phyloP scores from a whole-genome alignment of 2,888 invertebrate genomes.

The Laothoe populi region DNA sequence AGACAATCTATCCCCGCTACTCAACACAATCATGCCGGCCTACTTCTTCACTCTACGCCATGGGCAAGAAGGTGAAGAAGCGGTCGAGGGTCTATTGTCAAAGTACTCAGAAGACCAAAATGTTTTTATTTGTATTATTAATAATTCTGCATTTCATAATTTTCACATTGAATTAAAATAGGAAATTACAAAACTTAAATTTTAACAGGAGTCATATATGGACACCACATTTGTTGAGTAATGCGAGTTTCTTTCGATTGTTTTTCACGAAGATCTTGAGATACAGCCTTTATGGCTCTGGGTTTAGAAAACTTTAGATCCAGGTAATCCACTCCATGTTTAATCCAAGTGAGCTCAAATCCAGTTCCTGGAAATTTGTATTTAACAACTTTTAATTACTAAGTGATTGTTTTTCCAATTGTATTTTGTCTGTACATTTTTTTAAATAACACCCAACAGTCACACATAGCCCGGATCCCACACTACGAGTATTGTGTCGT shows the following conservation, averaged over 20 bases:
- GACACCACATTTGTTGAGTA: slow-evolving; percentile 72
- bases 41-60: no score
- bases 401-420: no score
- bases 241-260: slow-evolving; percentile 41
- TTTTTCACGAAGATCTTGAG: slow-evolving; percentile 45
- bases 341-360: slow-evolving; percentile 55
- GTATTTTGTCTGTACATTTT: no score
- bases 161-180: neutral
- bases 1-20: no score
- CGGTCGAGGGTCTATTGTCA: no score
- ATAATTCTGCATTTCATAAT: neutral
- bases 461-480: no score
- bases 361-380: slow-evolving; percentile 48
- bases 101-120: no score
- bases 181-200: neutral
- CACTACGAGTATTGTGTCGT: no score
- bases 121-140: no score
- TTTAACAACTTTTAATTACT: neutral
- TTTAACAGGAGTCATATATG: slow-evolving; percentile 55
- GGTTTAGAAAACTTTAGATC: slow-evolving; percentile 61
- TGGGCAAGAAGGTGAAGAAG: no score
- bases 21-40: no score
- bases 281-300: slow-evolving; percentile 43
- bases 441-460: no score
- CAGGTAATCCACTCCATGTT: slow-evolving; percentile 46